A percentile compares a stretch with the other conserved stretches of the same genome.
Conservation (phyloP, 1,140 invertebrate genomes). For the Cephus cinctus region DNA sequence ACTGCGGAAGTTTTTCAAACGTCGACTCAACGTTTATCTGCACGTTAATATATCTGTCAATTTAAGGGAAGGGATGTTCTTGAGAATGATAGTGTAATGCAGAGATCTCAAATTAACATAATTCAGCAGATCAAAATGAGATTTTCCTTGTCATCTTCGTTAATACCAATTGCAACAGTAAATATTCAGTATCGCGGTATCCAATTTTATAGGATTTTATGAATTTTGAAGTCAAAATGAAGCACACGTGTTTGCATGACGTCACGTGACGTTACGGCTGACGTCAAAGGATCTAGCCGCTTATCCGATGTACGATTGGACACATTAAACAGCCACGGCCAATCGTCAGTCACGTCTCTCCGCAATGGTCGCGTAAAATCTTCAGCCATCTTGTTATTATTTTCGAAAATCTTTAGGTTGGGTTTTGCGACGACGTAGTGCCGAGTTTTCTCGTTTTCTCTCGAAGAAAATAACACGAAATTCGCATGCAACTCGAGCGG, state of each 20-base stretch:
- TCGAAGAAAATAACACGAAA: neutral
- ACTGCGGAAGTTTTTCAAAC: too few species aligned
- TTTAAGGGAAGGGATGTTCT: too few species aligned
- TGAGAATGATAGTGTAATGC: too few species aligned
- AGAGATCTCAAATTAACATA: too few species aligned
- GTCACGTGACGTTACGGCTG: conserved; percentile 13
- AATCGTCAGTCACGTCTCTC: conserved; percentile 10
- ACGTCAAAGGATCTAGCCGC: conserved; percentile 10
- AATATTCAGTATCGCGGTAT: too few species aligned
- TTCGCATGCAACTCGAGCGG: conserved; percentile 1
- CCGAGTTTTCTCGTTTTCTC: conserved; percentile 2
- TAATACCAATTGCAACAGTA: too few species aligned
- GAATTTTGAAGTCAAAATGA: conserved; percentile 7
- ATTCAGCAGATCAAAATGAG: too few species aligned
- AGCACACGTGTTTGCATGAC: conserved; percentile 19
- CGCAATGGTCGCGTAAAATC: conserved; percentile 6
- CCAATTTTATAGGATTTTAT: too few species aligned
- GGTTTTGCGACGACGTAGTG: conserved; percentile 14
- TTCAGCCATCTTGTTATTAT: conserved; percentile 18
- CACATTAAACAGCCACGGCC: neutral
- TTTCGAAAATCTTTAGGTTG: conserved; percentile 22
- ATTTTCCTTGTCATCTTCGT: too few species aligned
- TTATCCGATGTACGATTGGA: conserved; percentile 6
- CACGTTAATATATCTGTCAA: too few species aligned
- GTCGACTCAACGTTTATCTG: too few species aligned